A percentile compares a stretch with the other conserved stretches of the same genome.
Evolutionary conservation across 2,888 invertebrate genomes (phyloP).

Genomic region (Chaitophorus viminalis): DNA sequence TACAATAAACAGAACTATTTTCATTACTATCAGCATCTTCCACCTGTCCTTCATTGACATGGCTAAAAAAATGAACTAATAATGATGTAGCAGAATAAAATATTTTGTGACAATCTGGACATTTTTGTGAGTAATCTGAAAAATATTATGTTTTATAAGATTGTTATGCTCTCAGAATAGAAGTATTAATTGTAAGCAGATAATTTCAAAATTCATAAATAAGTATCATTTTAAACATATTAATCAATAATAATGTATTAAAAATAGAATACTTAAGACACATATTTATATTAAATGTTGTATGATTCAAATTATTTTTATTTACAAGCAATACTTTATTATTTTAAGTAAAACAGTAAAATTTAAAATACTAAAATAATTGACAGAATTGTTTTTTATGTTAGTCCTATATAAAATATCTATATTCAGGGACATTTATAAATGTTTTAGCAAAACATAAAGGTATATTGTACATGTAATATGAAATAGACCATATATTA

Average conservation of each 20-base stretch:
- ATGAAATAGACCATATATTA: too few species aligned
- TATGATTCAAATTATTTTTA: neutral
- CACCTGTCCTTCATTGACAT: constrained; percentile 5
- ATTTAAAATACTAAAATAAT: neutral
- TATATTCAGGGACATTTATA: too few species aligned
- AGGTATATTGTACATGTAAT: too few species aligned
- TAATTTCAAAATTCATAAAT: neutral
- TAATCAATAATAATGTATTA: neutral
- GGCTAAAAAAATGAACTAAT: constrained; percentile 55
- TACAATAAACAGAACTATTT: neutral
- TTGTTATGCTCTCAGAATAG: neutral
- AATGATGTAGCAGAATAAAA: constrained; percentile 58
- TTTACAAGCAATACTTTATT: neutral
- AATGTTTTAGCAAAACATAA: too few species aligned
- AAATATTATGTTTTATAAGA: neutral
- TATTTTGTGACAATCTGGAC: constrained; percentile 50
- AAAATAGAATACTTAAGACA: neutral
- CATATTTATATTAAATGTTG: neutral
- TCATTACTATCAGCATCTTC: neutral
- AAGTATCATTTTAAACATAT: neutral
- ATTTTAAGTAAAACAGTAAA: neutral
- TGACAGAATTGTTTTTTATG: too few species aligned
- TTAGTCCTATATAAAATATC: too few species aligned
- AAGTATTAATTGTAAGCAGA: neutral
- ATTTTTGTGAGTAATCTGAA: constrained; percentile 61